Base-by-base conservation (phyloP, 2,888 invertebrate species). In the Cremastinae sp. region DNA sequence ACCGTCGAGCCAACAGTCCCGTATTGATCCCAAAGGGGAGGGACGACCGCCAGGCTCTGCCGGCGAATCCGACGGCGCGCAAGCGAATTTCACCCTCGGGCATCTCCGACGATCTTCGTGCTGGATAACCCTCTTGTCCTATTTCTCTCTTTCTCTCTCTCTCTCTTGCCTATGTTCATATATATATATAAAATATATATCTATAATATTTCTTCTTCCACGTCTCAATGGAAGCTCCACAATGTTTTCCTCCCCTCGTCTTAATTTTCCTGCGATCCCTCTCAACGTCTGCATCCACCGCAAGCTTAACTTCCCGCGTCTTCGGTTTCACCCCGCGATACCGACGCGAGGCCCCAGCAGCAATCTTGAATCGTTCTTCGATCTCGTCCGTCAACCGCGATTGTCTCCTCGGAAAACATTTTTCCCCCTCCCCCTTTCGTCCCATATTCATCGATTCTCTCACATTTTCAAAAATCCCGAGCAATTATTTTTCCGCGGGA, bases 11-110 rank as follows among this genome's bases (percentile, higher is more conserved):
- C 74, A 71, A 74, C 73, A 68, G 65, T 78, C 78, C 76, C 80
- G 88, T 89, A 89, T 89, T 89, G 89, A 89, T 88, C 88, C 85
- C 78, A 82, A 84, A 86, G 84, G 84, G 85, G 85, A 51, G 68
- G 53, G 68, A 12, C 58, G 38, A 43, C 69, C 69, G 59, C 43
- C 56, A 61, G 68, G 70, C 65, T 65, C 64, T 84, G 85, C 85
- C 85, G 86, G 87, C 87, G 65, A 53, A 66, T 54, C 53, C 65
- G 5, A 43, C 65, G 54, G 28, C 54, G 20, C 59, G 9, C 51
- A 22, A 14, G 10, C 22, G 43, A 66, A 54, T 54, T 43, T 45
- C 54, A 58, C 47, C 69, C 83, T 86, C 85, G 85, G 86, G 81
- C 82, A 87, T 86, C 86, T 87, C 87, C 86, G 87, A 82, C 84